Evolutionary conservation across 1,140 invertebrate genomes (phyloP).

Genomic region (Andricus grossulariae): DNA sequence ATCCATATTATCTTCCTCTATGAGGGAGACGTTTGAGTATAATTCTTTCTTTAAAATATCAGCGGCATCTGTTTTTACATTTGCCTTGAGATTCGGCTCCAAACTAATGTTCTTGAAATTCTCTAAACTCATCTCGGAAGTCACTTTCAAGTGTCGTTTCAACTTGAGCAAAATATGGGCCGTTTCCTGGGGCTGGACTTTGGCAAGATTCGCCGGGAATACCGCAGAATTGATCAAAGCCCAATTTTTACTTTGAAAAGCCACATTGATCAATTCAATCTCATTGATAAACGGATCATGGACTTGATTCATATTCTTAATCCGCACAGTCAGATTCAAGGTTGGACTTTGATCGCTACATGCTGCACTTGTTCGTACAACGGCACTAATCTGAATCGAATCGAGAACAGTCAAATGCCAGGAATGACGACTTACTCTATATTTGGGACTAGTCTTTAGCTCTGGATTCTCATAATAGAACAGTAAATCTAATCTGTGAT

Average conservation of each 20-base stretch:
- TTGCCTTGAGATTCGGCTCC: no score
- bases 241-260: slow-evolving; percentile 78
- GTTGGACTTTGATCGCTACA: slow-evolving; percentile 74
- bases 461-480: slow-evolving; percentile 84
- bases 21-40: slow-evolving; percentile 66
- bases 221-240: slow-evolving; percentile 68
- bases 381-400: slow-evolving; percentile 79
- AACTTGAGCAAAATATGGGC: slow-evolving; percentile 76
- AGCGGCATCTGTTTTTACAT: no score
- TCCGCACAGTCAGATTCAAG: slow-evolving; percentile 79
- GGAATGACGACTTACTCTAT: slow-evolving; percentile 82
- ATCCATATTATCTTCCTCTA: slow-evolving; percentile 44
- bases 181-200: slow-evolving; percentile 76
- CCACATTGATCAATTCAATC: slow-evolving; percentile 78
- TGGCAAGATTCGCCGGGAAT: slow-evolving; percentile 62
- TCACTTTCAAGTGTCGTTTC: slow-evolving; percentile 48
- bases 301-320: slow-evolving; percentile 82
- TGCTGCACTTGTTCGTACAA: slow-evolving; percentile 74
- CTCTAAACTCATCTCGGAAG: slow-evolving; percentile 38
- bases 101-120: slow-evolving; percentile 44
- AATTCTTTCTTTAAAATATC: background rate
- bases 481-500: slow-evolving; percentile 80
- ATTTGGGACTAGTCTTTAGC: slow-evolving; percentile 72
- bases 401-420: slow-evolving; percentile 84
- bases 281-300: slow-evolving; percentile 79